phyloP scores from a whole-genome alignment of 2,113 vertebrate genomes.

The Turnix velox region DNA sequence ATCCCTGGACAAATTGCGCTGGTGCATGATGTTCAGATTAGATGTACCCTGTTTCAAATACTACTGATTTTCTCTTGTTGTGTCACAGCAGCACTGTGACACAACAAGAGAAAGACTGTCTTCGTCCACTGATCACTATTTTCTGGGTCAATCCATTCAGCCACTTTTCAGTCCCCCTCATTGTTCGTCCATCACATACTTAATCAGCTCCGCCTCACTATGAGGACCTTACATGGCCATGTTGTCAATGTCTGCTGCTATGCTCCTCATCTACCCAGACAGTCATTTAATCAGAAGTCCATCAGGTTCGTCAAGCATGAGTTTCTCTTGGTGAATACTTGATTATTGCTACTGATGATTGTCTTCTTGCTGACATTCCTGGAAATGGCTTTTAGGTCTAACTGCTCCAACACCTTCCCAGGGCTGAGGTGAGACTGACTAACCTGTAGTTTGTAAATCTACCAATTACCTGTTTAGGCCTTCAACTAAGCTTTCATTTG shows the following conservation, averaged over 20 bases:
- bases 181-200: background rate
- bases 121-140: too few relatives aligned
- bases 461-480: accelerated
- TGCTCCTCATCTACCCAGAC: background rate
- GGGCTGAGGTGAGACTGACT: background rate
- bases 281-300: background rate
- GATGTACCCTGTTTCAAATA: background rate
- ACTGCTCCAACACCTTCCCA: background rate
- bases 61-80: background rate
- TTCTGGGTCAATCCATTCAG: background rate
- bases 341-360: background rate
- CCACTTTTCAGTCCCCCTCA: background rate
- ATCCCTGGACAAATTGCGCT: background rate
- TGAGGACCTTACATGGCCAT: background rate
- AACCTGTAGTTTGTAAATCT: background rate
- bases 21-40: background rate
- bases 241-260: background rate
- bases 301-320: background rate
- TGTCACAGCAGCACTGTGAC: background rate
- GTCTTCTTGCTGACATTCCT: background rate
- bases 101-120: background rate
- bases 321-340: background rate
- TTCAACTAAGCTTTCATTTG: background rate
- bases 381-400: background rate
- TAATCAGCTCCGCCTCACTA: background rate